Base-by-base conservation (phyloP, 2,113 vertebrate genomes). In the Phycodurus eques region DNA sequence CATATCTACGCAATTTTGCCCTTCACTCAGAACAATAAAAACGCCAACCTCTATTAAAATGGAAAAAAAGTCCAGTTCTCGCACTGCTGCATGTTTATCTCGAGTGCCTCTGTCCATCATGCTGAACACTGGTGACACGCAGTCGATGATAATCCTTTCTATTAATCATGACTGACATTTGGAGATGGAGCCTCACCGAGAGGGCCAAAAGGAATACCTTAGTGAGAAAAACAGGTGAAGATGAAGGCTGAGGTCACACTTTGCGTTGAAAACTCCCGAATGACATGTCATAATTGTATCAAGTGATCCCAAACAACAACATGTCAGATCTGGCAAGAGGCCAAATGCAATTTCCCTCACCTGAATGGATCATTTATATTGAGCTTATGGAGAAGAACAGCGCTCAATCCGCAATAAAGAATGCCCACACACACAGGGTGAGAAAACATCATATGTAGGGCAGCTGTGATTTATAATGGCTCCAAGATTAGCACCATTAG, bases 1-100 rank as follows among this genome's bases (percentile, higher is more conserved):
- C 89, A 92, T 91, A 89, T 92, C 85, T 86, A 82, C 89, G 89
- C 91, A 90, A 92, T 91, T 91, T 87, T 88, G 80, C 79, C 83
- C 74, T 70, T 68, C 83, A 82, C 83, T 88, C 88, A 87, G 83
- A 90, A 92, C 87, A 86, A 92, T 90, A 89, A 89, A 91, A 90
- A 88, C 79, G 85, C 74, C 89, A 90, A 81, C 87, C 76, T 87
- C 85, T 74, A 89, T 90, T 91, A 90, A 92, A 75, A 72, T 80
- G 78, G 80, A 75, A 72, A 80, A 79, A 80, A 82, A 79, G 81
- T 79, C 80, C 71, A 78, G 82, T 83, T 83, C 74, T 83, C 71
- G 68, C 69, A 85, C 72, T 71, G 70, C 79, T 66, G 81, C 80
- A 69, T 83, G 82, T 86, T 88, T 86, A 81, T 79, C 80, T 83